Percentiles rank a stretch among this genome's conserved stretches.
These are phyloP conservation scores for Trachelus iudaicus DNA, from an alignment of 2,888 invertebrate genomes.

Conservation along the genomic window DNA sequence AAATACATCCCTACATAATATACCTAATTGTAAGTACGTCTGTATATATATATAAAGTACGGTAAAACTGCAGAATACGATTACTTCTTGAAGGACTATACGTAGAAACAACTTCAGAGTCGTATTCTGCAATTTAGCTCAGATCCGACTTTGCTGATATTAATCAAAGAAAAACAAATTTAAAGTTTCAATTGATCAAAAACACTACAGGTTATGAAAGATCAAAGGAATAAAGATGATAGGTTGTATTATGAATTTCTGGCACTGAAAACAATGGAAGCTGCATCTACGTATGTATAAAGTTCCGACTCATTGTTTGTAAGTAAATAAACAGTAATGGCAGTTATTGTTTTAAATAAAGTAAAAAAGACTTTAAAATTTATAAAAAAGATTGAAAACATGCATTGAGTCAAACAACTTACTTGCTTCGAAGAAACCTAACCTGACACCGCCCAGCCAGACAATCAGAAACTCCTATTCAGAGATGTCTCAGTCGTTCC, in stretches of 20 bases:
- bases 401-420: neutral
- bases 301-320: neutral
- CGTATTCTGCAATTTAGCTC: no score
- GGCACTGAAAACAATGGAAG: neutral
- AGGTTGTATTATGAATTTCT: neutral
- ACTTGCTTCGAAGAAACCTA: conserved; percentile 35
- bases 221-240: neutral
- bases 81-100: no score
- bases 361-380: neutral
- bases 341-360: neutral
- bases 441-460: conserved; percentile 48
- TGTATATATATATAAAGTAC: no score
- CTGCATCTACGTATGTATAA: neutral
- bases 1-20: neutral
- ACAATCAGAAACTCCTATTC: neutral
- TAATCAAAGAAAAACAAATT: neutral
- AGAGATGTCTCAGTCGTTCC: neutral
- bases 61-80: no score
- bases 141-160: neutral
- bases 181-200: neutral
- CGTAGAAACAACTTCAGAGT: no score
- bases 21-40: no score
- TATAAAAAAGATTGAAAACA: neutral
- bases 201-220: neutral
- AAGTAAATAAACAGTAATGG: neutral